Percentiles rank a stretch among this genome's conserved stretches.
These are phyloP conservation scores for Orycteropus afer DNA, from an alignment of 2,113 vertebrate genomes.

Conservation along the genomic window DNA sequence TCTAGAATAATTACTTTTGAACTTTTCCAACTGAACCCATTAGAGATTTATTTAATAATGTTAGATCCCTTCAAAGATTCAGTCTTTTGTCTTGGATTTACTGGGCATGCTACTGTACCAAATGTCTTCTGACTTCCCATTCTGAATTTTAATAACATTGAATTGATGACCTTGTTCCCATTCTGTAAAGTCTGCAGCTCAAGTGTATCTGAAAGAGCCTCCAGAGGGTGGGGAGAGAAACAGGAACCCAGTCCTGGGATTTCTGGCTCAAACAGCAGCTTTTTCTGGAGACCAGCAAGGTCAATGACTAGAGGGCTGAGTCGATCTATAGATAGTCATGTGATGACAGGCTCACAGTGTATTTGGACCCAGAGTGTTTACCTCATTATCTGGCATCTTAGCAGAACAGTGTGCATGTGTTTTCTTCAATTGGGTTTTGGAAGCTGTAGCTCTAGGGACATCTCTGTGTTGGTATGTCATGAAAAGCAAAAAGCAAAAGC, in stretches of 20 bases:
- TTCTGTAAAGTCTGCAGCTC: constrained; percentile 50
- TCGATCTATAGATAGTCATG: not conserved
- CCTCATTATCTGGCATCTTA: not conserved
- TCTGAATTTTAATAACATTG: constrained; percentile 69
- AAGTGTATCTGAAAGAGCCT: constrained; percentile 20
- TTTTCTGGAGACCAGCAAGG: not conserved
- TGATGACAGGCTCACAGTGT: not conserved
- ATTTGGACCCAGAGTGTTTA: not conserved
- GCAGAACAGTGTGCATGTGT: not conserved
- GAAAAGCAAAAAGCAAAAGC: constrained; percentile 19
- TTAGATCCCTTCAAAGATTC: constrained; percentile 58
- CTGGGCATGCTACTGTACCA: constrained; percentile 38
- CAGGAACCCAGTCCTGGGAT: constrained; percentile 2
- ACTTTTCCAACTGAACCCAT: constrained; percentile 53
- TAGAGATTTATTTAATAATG: constrained; percentile 67
- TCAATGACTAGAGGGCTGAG: not conserved
- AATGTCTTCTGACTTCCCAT: constrained; percentile 54
- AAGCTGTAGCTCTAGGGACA: not conserved
- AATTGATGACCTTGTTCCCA: constrained; percentile 31
- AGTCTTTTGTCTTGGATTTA: constrained; percentile 58
- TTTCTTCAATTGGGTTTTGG: not conserved
- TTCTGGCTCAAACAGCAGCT: not conserved
- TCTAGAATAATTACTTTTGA: constrained; percentile 65
- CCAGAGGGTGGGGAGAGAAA: not conserved
- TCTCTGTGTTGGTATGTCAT: not conserved